Percentiles rank a stretch among this genome's conserved stretches.
These are phyloP conservation scores for Reinhardtius hippoglossoides DNA, from an alignment of 2,113 vertebrate species.

Conservation along the genomic window DNA sequence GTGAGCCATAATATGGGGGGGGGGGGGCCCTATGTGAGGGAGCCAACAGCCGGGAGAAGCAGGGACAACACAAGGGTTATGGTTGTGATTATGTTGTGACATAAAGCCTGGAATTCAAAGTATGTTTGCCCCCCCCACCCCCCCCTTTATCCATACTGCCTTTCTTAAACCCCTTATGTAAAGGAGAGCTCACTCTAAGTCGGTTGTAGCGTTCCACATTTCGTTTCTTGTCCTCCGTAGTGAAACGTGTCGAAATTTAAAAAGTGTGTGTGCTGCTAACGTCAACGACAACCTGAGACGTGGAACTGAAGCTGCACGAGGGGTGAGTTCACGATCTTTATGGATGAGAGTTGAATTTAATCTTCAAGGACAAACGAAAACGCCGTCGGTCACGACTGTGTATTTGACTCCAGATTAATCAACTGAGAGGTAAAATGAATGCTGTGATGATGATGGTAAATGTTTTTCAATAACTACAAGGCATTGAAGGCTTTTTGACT, in stretches of 20 bases:
- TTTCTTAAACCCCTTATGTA: slow-evolving; percentile 52
- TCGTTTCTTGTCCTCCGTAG: neutral
- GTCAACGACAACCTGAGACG: neutral
- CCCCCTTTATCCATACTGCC: slow-evolving; percentile 38
- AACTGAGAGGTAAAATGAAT: too few relatives aligned
- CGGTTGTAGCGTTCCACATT: slow-evolving; percentile 7
- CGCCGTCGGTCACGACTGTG: neutral
- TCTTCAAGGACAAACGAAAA: neutral
- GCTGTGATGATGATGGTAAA: too few relatives aligned
- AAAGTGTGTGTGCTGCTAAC: neutral
- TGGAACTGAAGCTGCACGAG: neutral
- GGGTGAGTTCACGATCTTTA: neutral
- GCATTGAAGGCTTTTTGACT: too few relatives aligned
- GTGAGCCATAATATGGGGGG: too few relatives aligned
- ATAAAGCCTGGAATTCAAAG: slow-evolving; percentile 53
- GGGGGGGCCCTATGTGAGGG: too few relatives aligned
- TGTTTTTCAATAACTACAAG: too few relatives aligned
- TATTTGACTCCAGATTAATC: too few relatives aligned
- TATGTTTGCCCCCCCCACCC: slow-evolving; percentile 2
- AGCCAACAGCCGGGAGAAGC: too few relatives aligned
- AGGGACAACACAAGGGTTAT: too few relatives aligned
- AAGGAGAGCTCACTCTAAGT: slow-evolving; percentile 38
- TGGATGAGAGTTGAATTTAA: neutral
- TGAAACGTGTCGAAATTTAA: neutral
- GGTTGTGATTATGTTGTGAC: slow-evolving; percentile 11